These are phyloP conservation scores for Notospermus geniculatus DNA, from an alignment of 1,140 invertebrate genomes.

Conservation along the genomic window DNA sequence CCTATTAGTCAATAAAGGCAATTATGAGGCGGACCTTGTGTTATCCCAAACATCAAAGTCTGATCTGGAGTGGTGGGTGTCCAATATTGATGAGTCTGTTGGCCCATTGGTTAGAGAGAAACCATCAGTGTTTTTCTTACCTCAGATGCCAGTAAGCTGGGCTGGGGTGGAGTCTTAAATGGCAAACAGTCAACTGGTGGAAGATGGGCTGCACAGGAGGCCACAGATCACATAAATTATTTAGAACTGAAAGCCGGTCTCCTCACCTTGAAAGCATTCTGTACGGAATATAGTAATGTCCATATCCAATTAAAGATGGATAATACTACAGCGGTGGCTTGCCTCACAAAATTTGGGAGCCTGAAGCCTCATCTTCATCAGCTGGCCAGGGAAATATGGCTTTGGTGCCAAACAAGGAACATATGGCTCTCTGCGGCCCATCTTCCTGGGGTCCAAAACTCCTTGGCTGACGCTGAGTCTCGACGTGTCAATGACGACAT, in stretches of 20 bases:
- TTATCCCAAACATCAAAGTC: conserved; percentile 2
- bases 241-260: conserved; percentile 13
- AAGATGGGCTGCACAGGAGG: conserved; percentile 12
- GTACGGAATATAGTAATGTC: background rate
- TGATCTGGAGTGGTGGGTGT: conserved; percentile 20
- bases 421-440: conserved; percentile 18
- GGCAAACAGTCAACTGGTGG: conserved; percentile 16
- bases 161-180: conserved; percentile 12
- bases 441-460: conserved; percentile 21
- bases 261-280: conserved; percentile 4
- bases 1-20: conserved; percentile 10
- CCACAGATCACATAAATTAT: conserved; percentile 10
- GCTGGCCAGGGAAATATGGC: conserved; percentile 19
- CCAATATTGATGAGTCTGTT: conserved; percentile 19
- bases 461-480: conserved; percentile 20
- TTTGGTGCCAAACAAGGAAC: conserved; percentile 21
- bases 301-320: conserved; percentile 19
- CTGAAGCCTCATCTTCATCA: conserved; percentile 2
- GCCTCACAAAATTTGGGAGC: conserved; percentile 17
- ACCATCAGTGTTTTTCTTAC: conserved; percentile 1
- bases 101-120: background rate
- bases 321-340: conserved; percentile 22
- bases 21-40: conserved; percentile 14
- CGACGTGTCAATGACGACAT: conserved; percentile 18
- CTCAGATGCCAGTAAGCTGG: conserved; percentile 5